Evolutionary conservation across 2,113 vertebrate genomes (phyloP), one percentile per base, ranked within the genome.

Genomic region (Pachycephala philippinensis): DNA sequence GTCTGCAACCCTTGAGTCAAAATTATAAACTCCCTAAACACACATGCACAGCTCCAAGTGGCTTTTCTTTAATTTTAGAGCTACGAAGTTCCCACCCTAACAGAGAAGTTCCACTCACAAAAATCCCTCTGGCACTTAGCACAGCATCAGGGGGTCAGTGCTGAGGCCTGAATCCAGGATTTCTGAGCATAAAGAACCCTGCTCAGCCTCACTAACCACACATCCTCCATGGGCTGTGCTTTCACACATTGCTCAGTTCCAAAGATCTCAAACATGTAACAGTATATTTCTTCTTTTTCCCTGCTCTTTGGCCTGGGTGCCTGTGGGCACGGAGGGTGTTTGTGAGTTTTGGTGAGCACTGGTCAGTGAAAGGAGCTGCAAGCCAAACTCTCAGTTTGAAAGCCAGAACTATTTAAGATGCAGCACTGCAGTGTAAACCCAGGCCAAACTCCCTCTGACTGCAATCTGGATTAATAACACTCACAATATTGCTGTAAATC

Each of bases 401-500:
- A 80, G 82, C 30, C 95, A 88, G 50, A 88, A 47, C 23, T 76
- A 2, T 52, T 90, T 20, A 10, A 26, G 75, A 80, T 49, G 59
- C 59, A 68, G 59, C 37, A 22, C 31, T 45, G 90, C 76, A 56
- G 74, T 10, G 80, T 7, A 69, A 87, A 79, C 28, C 50, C 50
- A 14, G 11, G 87, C 71, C 95, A 88, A 60, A n/a, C 35, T 74
- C 53, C 92, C 90, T 61, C 50, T 87, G 91, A n/a, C 54, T 91
- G 83, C 75, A 74, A 82, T 19, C 54, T 83, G 85, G 42, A 90
- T 81, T 95, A 65, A 84, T 78, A 91, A 91, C 63, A 53, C 56
- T 71, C 76, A 72, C 66, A 66, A 40, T 64, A 83, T 60, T 78
- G 91, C 18, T 85, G 63, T 78, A 93, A 93, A 86, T 95, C 79